phyloP scores from a whole-genome alignment of 2,113 vertebrate species.

The Charina bottae region DNA sequence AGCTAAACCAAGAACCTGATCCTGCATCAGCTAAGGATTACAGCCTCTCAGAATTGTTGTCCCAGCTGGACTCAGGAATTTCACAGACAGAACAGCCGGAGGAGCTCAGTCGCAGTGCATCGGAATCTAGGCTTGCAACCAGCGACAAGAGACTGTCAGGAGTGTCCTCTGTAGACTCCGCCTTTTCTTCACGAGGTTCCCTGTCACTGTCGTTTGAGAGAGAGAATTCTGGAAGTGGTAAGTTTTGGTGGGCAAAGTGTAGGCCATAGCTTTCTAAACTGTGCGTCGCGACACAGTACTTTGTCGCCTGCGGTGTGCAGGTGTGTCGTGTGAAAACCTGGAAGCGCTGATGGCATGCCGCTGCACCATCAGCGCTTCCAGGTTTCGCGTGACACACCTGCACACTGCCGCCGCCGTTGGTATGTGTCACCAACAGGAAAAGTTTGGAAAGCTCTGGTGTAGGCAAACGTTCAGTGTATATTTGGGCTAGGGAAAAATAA shows the following conservation, averaged over 20 bases:
- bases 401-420: too few relatives aligned
- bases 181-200: constrained; percentile 96
- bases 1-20: constrained; percentile 74
- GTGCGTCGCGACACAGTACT: too few relatives aligned
- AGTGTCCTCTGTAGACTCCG: constrained; percentile 95
- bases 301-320: too few relatives aligned
- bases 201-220: constrained; percentile 93
- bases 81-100: constrained; percentile 86
- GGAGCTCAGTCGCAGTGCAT: constrained; percentile 82
- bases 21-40: constrained; percentile 87
- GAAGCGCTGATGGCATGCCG: too few relatives aligned
- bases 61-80: constrained; percentile 92
- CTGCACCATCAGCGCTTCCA: too few relatives aligned
- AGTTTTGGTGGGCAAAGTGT: constrained; percentile 36
- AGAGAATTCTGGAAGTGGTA: constrained; percentile 85
- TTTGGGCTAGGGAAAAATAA: background rate
- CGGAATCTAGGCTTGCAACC: constrained; percentile 81
- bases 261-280: too few relatives aligned
- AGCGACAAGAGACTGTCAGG: constrained; percentile 90
- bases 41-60: constrained; percentile 91
- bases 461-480: background rate
- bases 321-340: too few relatives aligned
- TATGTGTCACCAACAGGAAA: too few relatives aligned
- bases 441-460: too few relatives aligned
- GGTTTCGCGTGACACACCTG: too few relatives aligned